phyloP scores from a whole-genome alignment of 2,888 invertebrate species.

The Oxycera nigricornis region DNA sequence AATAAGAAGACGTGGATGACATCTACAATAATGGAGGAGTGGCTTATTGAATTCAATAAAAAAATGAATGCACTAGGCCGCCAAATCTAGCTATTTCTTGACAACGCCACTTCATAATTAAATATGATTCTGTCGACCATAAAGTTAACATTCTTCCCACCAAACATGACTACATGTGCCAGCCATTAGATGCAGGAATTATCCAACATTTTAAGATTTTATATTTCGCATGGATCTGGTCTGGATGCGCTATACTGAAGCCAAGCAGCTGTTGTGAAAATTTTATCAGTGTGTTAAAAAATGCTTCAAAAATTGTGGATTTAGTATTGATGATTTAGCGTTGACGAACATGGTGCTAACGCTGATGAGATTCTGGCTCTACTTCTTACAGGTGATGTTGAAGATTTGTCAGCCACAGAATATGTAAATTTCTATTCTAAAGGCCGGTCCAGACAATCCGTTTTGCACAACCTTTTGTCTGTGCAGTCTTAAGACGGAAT shows the following conservation, averaged over 20 bases:
- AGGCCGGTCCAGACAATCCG: no score
- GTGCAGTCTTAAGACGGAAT: no score
- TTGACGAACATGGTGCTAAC: neutral
- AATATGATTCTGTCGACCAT: neutral
- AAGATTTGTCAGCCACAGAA: no score
- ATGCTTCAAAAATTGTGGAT: no score
- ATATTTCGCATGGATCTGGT: no score
- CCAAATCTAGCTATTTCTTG: neutral
- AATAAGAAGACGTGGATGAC: no score
- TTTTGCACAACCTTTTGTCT: no score
- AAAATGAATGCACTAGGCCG: neutral
- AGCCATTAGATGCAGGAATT: conserved; percentile 1
- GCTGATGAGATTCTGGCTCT: neutral
- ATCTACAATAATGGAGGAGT: no score
- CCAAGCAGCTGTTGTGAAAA: neutral
- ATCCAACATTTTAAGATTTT: neutral
- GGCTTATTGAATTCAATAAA: no score
- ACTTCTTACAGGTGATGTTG: neutral
- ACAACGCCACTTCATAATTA: conserved; percentile 2
- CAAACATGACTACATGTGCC: neutral
- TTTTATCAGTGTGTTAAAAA: neutral
- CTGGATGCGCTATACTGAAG: neutral
- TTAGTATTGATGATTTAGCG: neutral
- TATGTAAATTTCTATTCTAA: no score
- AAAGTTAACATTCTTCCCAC: conserved; percentile 10